A percentile compares a stretch with the other conserved stretches of the same genome.
Evolutionary conservation across 2,113 vertebrate genomes (phyloP).

Genomic region (Vulpes vulpes): DNA sequence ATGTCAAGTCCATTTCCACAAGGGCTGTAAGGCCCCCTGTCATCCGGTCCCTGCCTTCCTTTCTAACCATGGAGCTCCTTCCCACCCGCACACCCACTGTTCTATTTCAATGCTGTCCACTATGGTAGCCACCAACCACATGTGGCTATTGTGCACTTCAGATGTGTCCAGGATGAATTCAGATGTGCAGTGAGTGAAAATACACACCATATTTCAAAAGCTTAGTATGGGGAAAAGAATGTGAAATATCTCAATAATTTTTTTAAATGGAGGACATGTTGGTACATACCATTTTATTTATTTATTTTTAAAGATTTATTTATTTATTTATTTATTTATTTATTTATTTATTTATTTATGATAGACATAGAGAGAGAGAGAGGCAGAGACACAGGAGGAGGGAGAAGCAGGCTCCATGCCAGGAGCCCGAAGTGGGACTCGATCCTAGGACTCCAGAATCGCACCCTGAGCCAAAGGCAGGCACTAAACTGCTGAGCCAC

Average conservation of each 20-base stretch:
- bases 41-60: no score
- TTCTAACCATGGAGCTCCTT: background rate
- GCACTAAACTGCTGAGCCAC: no score
- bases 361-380: no score
- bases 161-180: background rate
- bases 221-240: background rate
- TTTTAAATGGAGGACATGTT: background rate
- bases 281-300: background rate
- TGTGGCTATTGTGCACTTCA: background rate
- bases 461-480: no score
- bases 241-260: background rate
- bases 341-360: no score
- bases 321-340: no score
- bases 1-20: background rate
- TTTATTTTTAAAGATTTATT: no score
- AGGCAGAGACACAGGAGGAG: no score
- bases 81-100: accelerated
- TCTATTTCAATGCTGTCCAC: no score
- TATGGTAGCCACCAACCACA: background rate
- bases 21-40: background rate
- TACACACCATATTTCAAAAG: background rate
- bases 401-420: no score
- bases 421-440: no score
- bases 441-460: no score
- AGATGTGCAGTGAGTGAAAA: background rate